Evolutionary conservation across 2,113 vertebrate species (phyloP).

Genomic region (Sporophila hypoxantha): DNA sequence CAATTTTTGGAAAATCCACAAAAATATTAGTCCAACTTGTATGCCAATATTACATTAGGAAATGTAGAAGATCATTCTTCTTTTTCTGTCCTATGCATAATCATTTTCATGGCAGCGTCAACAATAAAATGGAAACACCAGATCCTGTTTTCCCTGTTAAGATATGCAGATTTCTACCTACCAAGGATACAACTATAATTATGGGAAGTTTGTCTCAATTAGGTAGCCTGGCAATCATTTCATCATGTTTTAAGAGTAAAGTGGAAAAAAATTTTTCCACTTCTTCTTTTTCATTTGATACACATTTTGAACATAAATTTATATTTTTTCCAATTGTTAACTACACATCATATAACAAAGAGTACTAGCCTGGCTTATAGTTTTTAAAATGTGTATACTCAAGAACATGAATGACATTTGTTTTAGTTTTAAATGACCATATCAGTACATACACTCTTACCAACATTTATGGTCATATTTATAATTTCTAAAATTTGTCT

Average conservation of each 20-base stretch:
- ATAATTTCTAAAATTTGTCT: constrained; percentile 4
- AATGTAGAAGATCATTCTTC: constrained; percentile 31
- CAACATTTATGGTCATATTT: background rate
- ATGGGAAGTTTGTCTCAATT: constrained; percentile 33
- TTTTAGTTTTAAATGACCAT: constrained; percentile 12
- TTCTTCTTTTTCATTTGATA: background rate
- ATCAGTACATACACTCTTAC: background rate
- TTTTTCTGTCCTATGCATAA: constrained; percentile 4
- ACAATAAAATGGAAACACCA: background rate
- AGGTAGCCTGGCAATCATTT: constrained; percentile 21
- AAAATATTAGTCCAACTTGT: background rate
- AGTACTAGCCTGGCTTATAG: background rate
- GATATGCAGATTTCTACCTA: background rate
- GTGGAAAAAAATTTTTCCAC: background rate
- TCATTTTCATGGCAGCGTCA: background rate
- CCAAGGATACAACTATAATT: constrained; percentile 5
- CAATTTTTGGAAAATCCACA: background rate
- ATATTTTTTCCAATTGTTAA: constrained; percentile 28
- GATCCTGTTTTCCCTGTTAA: background rate
- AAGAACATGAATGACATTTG: constrained; percentile 18
- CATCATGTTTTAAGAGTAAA: constrained; percentile 13
- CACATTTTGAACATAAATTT: constrained; percentile 30
- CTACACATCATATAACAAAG: background rate
- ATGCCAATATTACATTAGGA: background rate
- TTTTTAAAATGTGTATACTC: background rate